Evolutionary conservation across 2,113 vertebrate genomes (phyloP).

Genomic region (Noctilio leporinus): DNA sequence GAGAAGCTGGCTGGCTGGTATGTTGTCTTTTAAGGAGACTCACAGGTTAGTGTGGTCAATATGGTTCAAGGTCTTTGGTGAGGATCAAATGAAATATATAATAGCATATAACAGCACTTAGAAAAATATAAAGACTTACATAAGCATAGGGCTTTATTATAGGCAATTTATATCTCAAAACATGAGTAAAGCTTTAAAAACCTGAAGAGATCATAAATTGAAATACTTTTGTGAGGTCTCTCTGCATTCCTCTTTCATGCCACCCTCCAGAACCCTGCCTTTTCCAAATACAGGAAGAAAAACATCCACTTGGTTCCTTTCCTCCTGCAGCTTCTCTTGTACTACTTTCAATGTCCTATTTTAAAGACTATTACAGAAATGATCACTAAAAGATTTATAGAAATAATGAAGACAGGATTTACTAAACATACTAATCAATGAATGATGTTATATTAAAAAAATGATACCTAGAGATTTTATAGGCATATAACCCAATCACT

Average conservation of each 20-base stretch:
- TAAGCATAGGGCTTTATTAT: constrained; percentile 14
- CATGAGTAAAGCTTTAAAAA: background rate
- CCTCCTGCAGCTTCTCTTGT: background rate
- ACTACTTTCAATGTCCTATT: background rate
- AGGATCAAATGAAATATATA: constrained; percentile 19
- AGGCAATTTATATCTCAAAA: background rate
- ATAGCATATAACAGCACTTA: background rate
- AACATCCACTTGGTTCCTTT: background rate
- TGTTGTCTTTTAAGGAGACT: background rate
- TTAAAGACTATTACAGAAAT: background rate
- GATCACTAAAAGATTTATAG: background rate
- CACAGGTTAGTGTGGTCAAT: background rate
- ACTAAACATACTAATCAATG: background rate
- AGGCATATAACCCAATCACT: background rate
- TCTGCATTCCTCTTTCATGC: background rate
- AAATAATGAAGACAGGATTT: background rate
- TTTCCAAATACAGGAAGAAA: background rate
- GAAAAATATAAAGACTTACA: constrained; percentile 17
- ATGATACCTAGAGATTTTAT: background rate
- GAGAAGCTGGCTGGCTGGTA: background rate
- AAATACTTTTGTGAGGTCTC: background rate
- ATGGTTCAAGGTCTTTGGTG: background rate
- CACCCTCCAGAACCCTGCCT: background rate
- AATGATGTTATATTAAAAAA: background rate
- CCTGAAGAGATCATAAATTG: background rate